Percentiles rank a stretch among this genome's conserved stretches.
These are phyloP conservation scores for Platygyra sinensis DNA, from an alignment of 64 coral and sea anemone genomes.

Conservation along the genomic window DNA sequence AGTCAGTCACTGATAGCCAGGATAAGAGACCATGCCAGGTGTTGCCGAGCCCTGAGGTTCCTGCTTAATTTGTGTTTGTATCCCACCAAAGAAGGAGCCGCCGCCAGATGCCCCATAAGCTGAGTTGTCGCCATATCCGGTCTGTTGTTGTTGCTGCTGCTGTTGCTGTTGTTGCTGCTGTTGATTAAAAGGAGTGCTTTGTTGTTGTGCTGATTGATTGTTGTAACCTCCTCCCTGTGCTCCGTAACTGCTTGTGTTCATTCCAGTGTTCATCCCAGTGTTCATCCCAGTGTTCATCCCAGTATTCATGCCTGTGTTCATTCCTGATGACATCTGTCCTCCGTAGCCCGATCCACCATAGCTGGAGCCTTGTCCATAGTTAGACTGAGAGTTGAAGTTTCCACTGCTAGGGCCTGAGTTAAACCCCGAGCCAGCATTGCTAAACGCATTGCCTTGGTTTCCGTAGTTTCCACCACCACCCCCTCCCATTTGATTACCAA, in stretches of 20 bases:
- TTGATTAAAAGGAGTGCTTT: slow-evolving; percentile 64
- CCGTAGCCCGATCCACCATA: background rate
- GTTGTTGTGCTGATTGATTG: slow-evolving; percentile 11
- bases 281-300: slow-evolving; percentile 56
- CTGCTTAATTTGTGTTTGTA: slow-evolving; percentile 78
- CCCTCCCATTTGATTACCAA: slow-evolving; percentile 58
- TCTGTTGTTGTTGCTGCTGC: slow-evolving; percentile 67
- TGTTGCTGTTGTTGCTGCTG: slow-evolving; percentile 71
- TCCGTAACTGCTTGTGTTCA: slow-evolving; percentile 58
- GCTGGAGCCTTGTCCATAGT: slow-evolving; percentile 1
- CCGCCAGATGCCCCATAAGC: slow-evolving; percentile 53
- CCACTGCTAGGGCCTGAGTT: background rate
- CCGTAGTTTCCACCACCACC: slow-evolving; percentile 49
- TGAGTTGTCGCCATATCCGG: slow-evolving; percentile 53
- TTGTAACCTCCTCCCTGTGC: slow-evolving; percentile 23
- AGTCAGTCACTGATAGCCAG: slow-evolving; percentile 63
- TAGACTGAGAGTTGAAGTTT: slow-evolving; percentile 29
- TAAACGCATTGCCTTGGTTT: slow-evolving; percentile 49
- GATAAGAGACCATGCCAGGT: slow-evolving; percentile 71
- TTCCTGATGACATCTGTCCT: background rate
- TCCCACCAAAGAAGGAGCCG: slow-evolving; percentile 79
- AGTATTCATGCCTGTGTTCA: slow-evolving; percentile 44
- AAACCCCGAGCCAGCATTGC: background rate
- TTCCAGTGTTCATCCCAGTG: slow-evolving; percentile 53
- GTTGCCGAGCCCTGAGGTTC: slow-evolving; percentile 60